These are phyloP conservation scores for Darevskia nairensis DNA, from an alignment of 2,797 vertebrate genomes.

Conservation along the genomic window DNA sequence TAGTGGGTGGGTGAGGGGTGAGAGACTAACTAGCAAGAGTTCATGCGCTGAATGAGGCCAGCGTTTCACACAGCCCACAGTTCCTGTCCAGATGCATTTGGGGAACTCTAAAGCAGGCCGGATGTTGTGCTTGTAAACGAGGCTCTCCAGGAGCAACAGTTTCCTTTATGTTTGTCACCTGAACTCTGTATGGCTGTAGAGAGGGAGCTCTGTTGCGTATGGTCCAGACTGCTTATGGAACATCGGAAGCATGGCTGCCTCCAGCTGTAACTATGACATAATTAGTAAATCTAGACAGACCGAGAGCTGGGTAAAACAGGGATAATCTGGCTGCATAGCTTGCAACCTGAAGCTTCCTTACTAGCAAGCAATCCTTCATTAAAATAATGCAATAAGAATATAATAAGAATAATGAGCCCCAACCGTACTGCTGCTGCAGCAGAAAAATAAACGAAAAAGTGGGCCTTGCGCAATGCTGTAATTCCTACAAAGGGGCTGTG, in stretches of 20 bases:
- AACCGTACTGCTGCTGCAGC: rapidly evolving
- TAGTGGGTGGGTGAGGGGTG: not conserved
- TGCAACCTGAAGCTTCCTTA: no score
- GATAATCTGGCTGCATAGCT: no score
- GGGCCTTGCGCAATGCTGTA: no score
- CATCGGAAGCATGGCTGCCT: no score
- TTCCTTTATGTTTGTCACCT: not conserved
- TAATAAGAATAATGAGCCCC: no score
- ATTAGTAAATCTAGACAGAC: no score
- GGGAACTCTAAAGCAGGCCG: not conserved
- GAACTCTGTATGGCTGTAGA: not conserved
- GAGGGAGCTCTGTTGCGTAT: not conserved
- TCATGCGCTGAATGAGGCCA: not conserved
- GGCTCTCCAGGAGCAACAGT: not conserved
- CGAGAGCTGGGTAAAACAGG: no score
- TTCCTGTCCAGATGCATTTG: not conserved
- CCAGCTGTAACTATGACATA: no score
- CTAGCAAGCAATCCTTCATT: no score
- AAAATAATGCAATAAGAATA: no score
- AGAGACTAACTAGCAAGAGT: not conserved
- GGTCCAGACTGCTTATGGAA: not conserved
- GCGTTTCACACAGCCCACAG: not conserved
- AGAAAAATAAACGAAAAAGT: no score
- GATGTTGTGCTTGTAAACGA: not conserved
- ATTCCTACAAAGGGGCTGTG: no score